A percentile compares a stretch with the other conserved stretches of the same genome.
Evolutionary conservation across 2,888 invertebrate genomes (phyloP).

Genomic region (Clepsis dumicolana): DNA sequence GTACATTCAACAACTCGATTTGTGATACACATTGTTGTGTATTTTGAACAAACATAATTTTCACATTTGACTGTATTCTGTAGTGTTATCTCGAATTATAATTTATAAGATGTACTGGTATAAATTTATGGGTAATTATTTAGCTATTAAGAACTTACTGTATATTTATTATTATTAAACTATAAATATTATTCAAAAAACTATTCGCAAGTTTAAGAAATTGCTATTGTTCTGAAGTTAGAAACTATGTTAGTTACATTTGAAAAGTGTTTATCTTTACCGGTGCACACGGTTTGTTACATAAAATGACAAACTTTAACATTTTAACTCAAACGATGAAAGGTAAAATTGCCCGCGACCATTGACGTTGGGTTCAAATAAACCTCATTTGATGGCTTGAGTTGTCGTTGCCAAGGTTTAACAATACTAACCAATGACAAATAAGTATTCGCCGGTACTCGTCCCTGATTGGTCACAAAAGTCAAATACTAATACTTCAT

Average conservation of each 20-base stretch:
- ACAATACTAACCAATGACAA: not conserved
- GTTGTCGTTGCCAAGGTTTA: not conserved
- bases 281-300: slow-evolving; percentile 6
- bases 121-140: slow-evolving; percentile 21
- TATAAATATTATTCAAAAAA: slow-evolving; percentile 1
- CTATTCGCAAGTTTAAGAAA: not conserved
- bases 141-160: slow-evolving; percentile 6
- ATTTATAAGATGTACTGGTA: slow-evolving; percentile 39
- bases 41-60: not conserved
- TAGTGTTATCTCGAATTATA: slow-evolving; percentile 42
- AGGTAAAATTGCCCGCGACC: not conserved
- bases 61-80: not conserved
- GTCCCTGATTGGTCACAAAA: slow-evolving; percentile 6
- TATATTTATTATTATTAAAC: not conserved
- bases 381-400: too few species aligned
- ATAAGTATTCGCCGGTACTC: not conserved
- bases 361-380: not conserved
- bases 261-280: not conserved
- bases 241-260: not conserved
- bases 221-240: not conserved
- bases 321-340: not conserved
- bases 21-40: not conserved
- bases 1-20: not conserved
- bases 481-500: not conserved
- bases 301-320: not conserved